phyloP scores from a whole-genome alignment of 2,113 vertebrate species.

The Nibea albiflora region DNA sequence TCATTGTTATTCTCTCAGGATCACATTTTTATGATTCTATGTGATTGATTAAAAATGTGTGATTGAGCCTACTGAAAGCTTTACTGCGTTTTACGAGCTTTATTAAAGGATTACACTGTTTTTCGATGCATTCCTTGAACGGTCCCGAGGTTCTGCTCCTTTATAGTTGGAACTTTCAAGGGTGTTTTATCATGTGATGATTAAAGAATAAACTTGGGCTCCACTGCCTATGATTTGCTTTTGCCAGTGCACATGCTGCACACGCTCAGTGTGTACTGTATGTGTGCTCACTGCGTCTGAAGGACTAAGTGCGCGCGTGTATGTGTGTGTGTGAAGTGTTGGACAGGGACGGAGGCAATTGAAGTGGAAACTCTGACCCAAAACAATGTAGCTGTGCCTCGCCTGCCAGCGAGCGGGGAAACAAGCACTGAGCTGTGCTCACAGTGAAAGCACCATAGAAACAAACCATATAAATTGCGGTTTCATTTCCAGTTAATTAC shows the following conservation, averaged over 20 bases:
- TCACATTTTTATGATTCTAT: not conserved
- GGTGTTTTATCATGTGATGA: not conserved
- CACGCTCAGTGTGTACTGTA: not conserved
- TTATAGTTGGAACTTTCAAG: conserved; percentile 17
- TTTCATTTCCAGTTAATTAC: conserved; percentile 59
- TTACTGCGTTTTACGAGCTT: conserved; percentile 26
- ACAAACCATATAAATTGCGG: conserved; percentile 32
- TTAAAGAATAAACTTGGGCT: not conserved
- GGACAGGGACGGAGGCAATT: conserved; percentile 44
- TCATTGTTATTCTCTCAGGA: not conserved
- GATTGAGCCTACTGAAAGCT: conserved; percentile 9
- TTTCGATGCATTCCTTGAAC: conserved; percentile 38
- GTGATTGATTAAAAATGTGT: conserved; percentile 18
- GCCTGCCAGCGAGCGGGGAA: conserved; percentile 32
- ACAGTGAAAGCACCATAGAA: conserved; percentile 44
- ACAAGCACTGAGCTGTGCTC: conserved; percentile 42
- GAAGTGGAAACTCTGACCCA: conserved; percentile 71
- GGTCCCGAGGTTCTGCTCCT: conserved; percentile 3
- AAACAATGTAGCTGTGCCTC: conserved; percentile 44
- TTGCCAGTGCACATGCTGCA: not conserved
- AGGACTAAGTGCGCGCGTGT: conserved; percentile 1
- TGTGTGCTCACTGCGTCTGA: not conserved
- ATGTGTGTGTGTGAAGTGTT: conserved; percentile 22
- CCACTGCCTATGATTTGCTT: not conserved
- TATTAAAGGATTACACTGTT: conserved; percentile 1